These are phyloP conservation scores for Pedicia rivosa DNA, from an alignment of 2,888 invertebrate genomes.

Conservation along the genomic window DNA sequence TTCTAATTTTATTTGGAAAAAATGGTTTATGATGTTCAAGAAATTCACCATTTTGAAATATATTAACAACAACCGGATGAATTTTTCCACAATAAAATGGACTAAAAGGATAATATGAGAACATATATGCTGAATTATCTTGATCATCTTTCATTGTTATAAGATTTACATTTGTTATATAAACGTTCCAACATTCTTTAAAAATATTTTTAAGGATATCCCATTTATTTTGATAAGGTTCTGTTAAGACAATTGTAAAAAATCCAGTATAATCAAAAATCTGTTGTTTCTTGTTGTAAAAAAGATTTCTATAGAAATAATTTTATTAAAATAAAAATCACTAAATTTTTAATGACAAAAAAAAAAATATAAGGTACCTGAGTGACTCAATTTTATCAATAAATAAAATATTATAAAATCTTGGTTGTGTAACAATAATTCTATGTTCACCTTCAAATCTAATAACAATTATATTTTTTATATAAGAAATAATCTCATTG, in stretches of 20 bases:
- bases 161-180: slow-evolving; percentile 4
- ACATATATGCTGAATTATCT: not conserved
- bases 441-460: slow-evolving; percentile 1
- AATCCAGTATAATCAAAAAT: slow-evolving; percentile 3
- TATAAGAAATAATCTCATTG: not conserved
- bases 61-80: not conserved
- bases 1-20: slow-evolving; percentile 5
- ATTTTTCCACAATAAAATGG: not conserved
- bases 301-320: too few relatives aligned
- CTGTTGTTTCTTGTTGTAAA: not conserved
- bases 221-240: not conserved
- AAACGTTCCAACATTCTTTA: not conserved
- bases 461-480: not conserved
- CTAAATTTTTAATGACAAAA: too few relatives aligned
- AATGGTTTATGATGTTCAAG: not conserved
- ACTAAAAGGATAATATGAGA: slow-evolving; percentile 3
- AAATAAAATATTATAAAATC: slow-evolving; percentile 2
- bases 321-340: too few relatives aligned
- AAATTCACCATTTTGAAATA: not conserved
- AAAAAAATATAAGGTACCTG: not conserved
- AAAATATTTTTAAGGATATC: not conserved
- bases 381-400: not conserved
- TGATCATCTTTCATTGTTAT: not conserved
- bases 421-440: not conserved
- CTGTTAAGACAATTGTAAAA: slow-evolving; percentile 2